phyloP scores from a whole-genome alignment of 1,140 invertebrate genomes.

The Platyscapa corneri region DNA sequence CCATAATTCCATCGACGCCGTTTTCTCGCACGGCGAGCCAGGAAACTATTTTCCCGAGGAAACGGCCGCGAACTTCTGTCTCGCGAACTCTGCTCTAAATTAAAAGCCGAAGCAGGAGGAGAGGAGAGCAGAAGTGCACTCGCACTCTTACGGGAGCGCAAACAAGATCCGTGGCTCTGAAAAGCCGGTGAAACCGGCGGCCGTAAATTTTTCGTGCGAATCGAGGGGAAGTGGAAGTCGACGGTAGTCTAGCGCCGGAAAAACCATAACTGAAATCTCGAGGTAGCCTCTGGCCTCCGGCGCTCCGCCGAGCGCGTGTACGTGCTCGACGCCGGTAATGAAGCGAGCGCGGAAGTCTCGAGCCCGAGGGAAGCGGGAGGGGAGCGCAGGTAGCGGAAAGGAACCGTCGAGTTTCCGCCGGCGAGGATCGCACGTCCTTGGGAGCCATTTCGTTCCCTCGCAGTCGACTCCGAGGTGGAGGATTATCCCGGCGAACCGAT shows the following conservation, averaged over 20 bases:
- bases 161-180: neutral
- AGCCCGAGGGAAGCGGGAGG: neutral
- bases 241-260: neutral
- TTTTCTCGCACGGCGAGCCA: neutral
- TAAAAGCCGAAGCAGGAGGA: neutral
- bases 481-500: neutral
- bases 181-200: neutral
- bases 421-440: neutral
- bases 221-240: neutral
- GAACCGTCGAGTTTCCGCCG: neutral
- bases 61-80: too few species aligned
- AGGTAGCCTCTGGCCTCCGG: neutral
- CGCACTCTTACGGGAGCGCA: neutral
- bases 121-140: neutral
- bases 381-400: neutral
- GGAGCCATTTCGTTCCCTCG: neutral
- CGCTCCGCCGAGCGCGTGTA: neutral
- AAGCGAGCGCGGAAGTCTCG: conserved; percentile 25
- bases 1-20: too few species aligned
- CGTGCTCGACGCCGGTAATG: neutral
- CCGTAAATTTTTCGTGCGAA: neutral
- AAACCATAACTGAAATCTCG: conserved; percentile 10
- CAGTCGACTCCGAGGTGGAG: too few species aligned
- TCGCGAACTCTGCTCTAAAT: neutral
- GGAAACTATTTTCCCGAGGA: neutral